These are phyloP conservation scores for Osmoderma eremita DNA, from an alignment of 2,888 invertebrate species.

Conservation along the genomic window DNA sequence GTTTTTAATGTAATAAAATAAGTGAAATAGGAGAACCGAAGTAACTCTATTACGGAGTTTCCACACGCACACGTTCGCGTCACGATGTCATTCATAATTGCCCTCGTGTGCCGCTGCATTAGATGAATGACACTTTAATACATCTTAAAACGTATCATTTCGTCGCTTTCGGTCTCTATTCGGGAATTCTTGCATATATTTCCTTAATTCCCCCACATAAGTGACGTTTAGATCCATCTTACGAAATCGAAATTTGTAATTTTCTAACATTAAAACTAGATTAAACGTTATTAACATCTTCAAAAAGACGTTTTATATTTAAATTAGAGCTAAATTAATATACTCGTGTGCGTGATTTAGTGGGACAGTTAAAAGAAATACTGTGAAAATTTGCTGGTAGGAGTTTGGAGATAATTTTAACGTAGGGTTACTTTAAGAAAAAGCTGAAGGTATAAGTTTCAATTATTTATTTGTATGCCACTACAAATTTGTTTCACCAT, in stretches of 20 bases:
- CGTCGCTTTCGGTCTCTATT: constrained; percentile 22
- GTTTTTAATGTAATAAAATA: too few relatives aligned
- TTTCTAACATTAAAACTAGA: constrained; percentile 39
- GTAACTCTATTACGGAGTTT: too few relatives aligned
- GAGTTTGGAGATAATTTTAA: too few relatives aligned
- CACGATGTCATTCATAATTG: constrained; percentile 16
- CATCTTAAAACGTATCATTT: constrained; percentile 28
- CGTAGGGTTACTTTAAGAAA: too few relatives aligned
- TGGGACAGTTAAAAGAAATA: too few relatives aligned
- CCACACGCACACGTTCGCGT: neutral
- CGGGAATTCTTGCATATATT: constrained; percentile 29
- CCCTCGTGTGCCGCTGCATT: neutral
- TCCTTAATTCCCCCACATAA: constrained; percentile 10
- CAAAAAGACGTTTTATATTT: constrained; percentile 7
- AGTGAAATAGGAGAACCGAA: too few relatives aligned
- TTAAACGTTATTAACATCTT: constrained; percentile 24
- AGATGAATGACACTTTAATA: constrained; percentile 30
- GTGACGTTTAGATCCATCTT: constrained; percentile 19
- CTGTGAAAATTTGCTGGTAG: too few relatives aligned
- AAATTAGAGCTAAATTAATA: constrained; percentile 8
- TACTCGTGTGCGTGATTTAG: neutral
- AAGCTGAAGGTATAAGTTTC: too few relatives aligned
- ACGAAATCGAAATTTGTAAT: constrained; percentile 33
- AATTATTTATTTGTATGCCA: too few relatives aligned
- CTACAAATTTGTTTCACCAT: too few relatives aligned